Evolutionary conservation across 2,888 invertebrate genomes (phyloP).

Genomic region (Abrostola tripartita): DNA sequence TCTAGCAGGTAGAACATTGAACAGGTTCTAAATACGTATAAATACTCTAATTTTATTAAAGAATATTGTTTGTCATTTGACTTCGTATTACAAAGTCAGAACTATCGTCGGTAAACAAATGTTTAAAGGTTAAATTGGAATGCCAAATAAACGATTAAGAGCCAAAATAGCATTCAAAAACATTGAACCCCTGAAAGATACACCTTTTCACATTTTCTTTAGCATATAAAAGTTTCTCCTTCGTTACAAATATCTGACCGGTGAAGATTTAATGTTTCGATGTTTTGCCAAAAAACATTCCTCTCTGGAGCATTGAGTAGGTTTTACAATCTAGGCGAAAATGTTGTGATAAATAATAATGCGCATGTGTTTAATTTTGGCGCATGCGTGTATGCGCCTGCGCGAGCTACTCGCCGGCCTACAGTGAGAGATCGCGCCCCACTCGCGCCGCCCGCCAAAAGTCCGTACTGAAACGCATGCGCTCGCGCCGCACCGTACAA

Average conservation of each 20-base stretch:
- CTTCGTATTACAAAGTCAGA: conserved; percentile 9
- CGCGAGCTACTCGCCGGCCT: conserved; percentile 42
- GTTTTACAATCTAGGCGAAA: conserved; percentile 76
- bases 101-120: conserved; percentile 34
- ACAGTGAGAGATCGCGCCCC: conserved; percentile 67
- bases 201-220: conserved; percentile 28
- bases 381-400: conserved; percentile 58
- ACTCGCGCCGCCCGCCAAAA: conserved; percentile 53
- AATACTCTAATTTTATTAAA: no score
- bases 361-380: conserved; percentile 72
- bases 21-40: neutral
- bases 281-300: conserved; percentile 75
- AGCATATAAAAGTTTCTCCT: conserved; percentile 32
- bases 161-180: conserved; percentile 33
- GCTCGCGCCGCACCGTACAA: conserved; percentile 36
- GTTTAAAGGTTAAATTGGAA: conserved; percentile 37
- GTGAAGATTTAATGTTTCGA: conserved; percentile 58
- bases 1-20: conserved; percentile 9
- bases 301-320: conserved; percentile 60
- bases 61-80: conserved; percentile 13
- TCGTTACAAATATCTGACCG: conserved; percentile 44
- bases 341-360: conserved; percentile 83
- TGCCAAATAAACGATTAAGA: conserved; percentile 36
- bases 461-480: conserved; percentile 38
- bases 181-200: conserved; percentile 35